Percentiles rank a stretch among this genome's conserved stretches.
phyloP scores from a whole-genome alignment of 2,797 vertebrate genomes.

The Lithobates sylvaticus region DNA sequence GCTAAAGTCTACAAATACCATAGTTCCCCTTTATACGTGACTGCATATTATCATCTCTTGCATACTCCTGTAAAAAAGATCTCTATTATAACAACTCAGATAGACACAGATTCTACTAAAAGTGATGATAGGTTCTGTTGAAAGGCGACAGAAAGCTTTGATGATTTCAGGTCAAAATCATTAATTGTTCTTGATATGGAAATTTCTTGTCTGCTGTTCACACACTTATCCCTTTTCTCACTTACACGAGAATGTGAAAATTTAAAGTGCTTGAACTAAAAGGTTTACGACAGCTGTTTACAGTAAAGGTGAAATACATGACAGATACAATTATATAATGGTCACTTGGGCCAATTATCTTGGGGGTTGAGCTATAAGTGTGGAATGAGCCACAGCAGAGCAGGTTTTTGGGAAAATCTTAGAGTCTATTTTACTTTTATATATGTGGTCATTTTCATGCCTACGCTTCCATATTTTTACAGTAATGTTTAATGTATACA shows the following conservation, averaged over 20 bases:
- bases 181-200: constrained; percentile 45
- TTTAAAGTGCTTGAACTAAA: constrained; percentile 8
- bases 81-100: neutral
- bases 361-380: neutral
- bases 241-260: constrained; percentile 32
- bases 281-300: constrained; percentile 20
- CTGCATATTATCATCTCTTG: neutral
- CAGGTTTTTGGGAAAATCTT: constrained; percentile 10
- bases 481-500: no score
- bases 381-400: neutral
- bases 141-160: constrained; percentile 13
- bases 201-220: constrained; percentile 33
- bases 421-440: neutral
- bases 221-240: constrained; percentile 4
- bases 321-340: constrained; percentile 37
- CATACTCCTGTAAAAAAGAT: neutral
- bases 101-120: neutral
- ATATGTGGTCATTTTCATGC: neutral
- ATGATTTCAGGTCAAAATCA: constrained; percentile 37
- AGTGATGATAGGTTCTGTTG: neutral
- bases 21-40: neutral
- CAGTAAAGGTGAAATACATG: constrained; percentile 33
- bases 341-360: neutral
- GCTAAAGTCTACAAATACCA: no score
- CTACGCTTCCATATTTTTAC: no score